Conservation (phyloP, 1,140 invertebrate species). For the Luehdorfia chinensis region DNA sequence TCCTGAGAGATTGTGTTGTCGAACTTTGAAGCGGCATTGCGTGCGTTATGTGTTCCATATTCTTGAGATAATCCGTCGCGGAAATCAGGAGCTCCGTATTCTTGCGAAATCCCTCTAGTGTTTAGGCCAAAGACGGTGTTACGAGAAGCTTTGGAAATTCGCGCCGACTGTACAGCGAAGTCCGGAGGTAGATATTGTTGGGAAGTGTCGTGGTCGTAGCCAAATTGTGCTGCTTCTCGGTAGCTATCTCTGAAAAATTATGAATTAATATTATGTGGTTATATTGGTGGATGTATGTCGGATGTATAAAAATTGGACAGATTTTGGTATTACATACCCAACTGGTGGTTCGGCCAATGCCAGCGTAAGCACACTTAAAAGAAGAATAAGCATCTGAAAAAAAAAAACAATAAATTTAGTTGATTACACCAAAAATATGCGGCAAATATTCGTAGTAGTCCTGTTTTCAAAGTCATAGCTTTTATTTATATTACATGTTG, state of each 20-base stretch:
- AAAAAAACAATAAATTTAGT: too few relatives aligned
- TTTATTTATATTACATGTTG: too few relatives aligned
- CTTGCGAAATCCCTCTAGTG: slow-evolving; percentile 25
- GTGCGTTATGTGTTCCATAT: slow-evolving; percentile 30
- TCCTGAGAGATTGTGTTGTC: slow-evolving; percentile 19
- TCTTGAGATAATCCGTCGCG: slow-evolving; percentile 28
- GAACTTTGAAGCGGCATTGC: too few relatives aligned
- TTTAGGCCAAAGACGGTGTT: slow-evolving; percentile 21
- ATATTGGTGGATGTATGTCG: not conserved
- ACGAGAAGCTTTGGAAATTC: not conserved
- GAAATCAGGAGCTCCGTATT: slow-evolving; percentile 30
- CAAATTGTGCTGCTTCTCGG: slow-evolving; percentile 27
- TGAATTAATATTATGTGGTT: not conserved
- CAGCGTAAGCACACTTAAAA: slow-evolving; percentile 39
- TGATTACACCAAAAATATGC: slow-evolving; percentile 1
- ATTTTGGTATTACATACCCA: slow-evolving; percentile 35
- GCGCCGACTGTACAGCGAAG: not conserved
- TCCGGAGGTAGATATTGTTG: slow-evolving; percentile 42
- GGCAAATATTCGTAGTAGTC: too few relatives aligned
- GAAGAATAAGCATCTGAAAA: slow-evolving; percentile 26
- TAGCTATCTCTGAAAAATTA: slow-evolving; percentile 48
- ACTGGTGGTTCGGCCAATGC: slow-evolving; percentile 55
- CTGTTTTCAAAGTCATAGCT: too few relatives aligned
- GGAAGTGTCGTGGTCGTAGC: slow-evolving; percentile 28
- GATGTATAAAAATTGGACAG: not conserved